Base-by-base conservation (phyloP, 2,888 invertebrate species). In the Tromatobia lineatoria region DNA sequence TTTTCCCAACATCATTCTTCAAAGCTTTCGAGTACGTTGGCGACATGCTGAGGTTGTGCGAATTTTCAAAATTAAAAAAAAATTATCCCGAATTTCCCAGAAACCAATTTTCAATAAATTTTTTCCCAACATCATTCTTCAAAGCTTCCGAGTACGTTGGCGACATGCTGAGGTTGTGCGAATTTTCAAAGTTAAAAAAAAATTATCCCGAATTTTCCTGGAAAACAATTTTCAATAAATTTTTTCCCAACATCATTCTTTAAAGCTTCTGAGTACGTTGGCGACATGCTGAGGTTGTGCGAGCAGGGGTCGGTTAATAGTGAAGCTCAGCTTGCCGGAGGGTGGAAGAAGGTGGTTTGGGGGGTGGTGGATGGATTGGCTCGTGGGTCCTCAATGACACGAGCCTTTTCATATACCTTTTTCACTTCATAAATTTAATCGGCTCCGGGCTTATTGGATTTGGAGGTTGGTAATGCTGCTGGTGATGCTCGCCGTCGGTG, bases 401-500 rank as follows among this genome's bases (percentile, higher is more conserved):
- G 85, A 86, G 86, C 87, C 88, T 90, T 90, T 89, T 89, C 88
- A 87, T 88, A 88, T 87, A 88, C 87, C 86, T 90, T 91, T 93
- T 91, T 92, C 89, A 91, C 90, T 91, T 91, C 91, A 91, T 91
- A 91, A 93, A 93, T 93, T 93, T 92, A 92, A 93, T 92, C 91
- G 90, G 88, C 90, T 91, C 89, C 89, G 88, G 88, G 89, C 90
- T 92, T 93, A 93, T 93, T 92, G 92, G 90, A 91, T 92, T 91
- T 88, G 82, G 42, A 86, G 88, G 87, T 86, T 88, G 87, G 87
- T 85, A 86, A 87, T 80, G 85, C 54, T 74, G 77, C 50, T 25
- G 64, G 38, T 67, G 67, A 80, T 75, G 38, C 57, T 82, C 66
- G 69, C 64, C 70, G 20, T 57, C 71, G 20, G 69, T 80, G 45